These are phyloP conservation scores for Holothuria glaberrima DNA, from an alignment of 35 echinoderm and acorn worm genomes.

Conservation along the genomic window DNA sequence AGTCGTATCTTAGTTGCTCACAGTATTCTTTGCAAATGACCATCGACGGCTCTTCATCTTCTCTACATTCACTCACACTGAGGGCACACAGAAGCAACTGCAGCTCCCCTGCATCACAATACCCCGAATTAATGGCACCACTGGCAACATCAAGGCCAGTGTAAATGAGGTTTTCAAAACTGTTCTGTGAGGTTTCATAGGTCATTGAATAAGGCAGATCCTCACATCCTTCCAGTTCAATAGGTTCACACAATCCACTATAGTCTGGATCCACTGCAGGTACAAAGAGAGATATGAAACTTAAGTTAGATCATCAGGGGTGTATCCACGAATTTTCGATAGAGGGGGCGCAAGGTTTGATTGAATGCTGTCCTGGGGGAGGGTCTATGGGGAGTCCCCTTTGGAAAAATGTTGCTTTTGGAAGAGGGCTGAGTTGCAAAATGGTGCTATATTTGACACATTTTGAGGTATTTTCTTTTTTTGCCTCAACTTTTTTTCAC, in stretches of 20 bases:
- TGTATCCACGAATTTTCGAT: too few species aligned
- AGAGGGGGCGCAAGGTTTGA: too few species aligned
- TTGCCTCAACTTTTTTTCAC: too few species aligned
- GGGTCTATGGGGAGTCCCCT: too few species aligned
- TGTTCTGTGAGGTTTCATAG: not conserved
- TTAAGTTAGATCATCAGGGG: too few species aligned
- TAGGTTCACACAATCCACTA: not conserved
- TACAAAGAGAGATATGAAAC: too few species aligned
- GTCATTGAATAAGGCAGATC: constrained; percentile 3
- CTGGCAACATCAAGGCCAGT: not conserved
- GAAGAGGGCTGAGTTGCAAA: too few species aligned
- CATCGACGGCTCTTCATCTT: not conserved
- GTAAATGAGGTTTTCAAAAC: not conserved
- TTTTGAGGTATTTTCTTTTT: too few species aligned
- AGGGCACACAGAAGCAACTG: not conserved
- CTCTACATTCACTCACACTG: not conserved
- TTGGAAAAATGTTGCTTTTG: too few species aligned
- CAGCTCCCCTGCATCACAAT: not conserved
- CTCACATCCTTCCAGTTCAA: not conserved
- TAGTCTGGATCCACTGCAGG: too few species aligned
- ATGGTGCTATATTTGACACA: too few species aligned
- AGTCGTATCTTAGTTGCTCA: not conserved
- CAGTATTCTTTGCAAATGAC: constrained; percentile 22
- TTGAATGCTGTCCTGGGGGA: too few species aligned
- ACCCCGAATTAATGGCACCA: not conserved